Evolutionary conservation across 2,888 invertebrate genomes (phyloP).

Genomic region (Orchesellides sinensis): DNA sequence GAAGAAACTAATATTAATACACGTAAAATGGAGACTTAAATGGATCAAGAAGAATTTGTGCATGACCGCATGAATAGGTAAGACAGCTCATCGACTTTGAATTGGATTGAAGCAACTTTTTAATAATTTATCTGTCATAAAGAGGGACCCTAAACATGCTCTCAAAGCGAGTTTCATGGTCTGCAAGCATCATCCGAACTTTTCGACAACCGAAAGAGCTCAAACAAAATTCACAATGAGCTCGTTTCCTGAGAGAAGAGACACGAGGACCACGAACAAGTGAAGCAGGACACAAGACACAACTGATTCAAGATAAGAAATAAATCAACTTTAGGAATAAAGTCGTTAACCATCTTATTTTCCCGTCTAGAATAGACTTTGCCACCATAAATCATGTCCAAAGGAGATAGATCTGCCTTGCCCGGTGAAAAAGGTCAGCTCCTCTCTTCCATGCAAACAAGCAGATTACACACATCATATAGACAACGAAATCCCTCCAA

Average conservation of each 20-base stretch:
- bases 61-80: too few species aligned
- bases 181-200: not conserved
- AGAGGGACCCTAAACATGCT: not conserved
- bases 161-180: not conserved
- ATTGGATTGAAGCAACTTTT: too few species aligned
- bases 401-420: not conserved
- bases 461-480: too few species aligned
- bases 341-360: not conserved
- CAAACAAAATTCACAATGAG: not conserved
- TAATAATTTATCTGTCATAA: not conserved
- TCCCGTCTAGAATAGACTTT: not conserved
- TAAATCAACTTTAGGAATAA: not conserved
- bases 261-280: too few species aligned
- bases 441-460: too few species aligned
- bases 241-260: too few species aligned
- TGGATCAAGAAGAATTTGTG: too few species aligned
- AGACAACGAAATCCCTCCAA: too few species aligned
- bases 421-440: too few species aligned
- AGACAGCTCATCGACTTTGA: too few species aligned
- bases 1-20: not conserved
- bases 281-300: not conserved
- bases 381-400: not conserved
- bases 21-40: not conserved
- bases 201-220: not conserved
- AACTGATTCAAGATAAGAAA: too few species aligned